phyloP scores from a whole-genome alignment of 2,113 vertebrate species.

The Oreochromis niloticus region DNA sequence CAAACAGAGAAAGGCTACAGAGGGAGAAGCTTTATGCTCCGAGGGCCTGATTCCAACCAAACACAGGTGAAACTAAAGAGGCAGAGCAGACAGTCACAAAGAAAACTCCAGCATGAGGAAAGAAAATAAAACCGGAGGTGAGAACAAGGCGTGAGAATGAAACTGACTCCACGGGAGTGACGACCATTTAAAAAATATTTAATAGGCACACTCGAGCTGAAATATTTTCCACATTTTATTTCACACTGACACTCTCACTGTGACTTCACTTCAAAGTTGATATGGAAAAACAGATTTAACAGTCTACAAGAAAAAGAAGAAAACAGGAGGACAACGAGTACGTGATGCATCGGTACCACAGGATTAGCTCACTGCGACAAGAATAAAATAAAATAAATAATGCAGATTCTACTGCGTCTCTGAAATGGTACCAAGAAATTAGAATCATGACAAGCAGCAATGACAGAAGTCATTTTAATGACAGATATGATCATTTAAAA shows the following conservation, averaged over 20 bases:
- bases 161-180: neutral
- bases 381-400: neutral
- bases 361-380: neutral
- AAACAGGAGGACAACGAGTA: neutral
- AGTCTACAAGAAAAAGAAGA: neutral
- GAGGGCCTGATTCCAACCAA: neutral
- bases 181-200: neutral
- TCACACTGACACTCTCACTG: neutral
- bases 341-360: neutral
- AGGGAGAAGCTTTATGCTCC: neutral
- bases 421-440: neutral
- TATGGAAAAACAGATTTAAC: neutral
- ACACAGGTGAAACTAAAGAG: neutral
- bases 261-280: neutral
- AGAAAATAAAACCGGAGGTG: neutral
- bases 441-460: neutral
- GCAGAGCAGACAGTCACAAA: neutral
- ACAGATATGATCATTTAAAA: neutral
- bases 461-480: neutral
- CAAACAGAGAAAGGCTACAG: neutral
- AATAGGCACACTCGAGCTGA: neutral
- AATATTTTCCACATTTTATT: neutral
- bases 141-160: neutral
- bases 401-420: neutral
- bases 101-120: neutral